phyloP scores from a whole-genome alignment of 1,140 invertebrate species.

The Brachionus calyciflorus region DNA sequence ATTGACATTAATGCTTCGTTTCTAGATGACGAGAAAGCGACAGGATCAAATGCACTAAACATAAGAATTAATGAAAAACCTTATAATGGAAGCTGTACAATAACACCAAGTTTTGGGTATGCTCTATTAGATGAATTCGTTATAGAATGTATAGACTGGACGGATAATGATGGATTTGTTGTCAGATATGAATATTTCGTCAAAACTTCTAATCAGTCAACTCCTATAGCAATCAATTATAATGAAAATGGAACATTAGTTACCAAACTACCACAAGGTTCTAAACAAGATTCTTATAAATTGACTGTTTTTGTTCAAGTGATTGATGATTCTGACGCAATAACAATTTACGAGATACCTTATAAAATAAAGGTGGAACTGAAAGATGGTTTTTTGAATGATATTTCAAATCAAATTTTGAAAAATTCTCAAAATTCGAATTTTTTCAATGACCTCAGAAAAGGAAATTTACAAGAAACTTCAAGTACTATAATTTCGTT shows the following conservation, averaged over 20 bases:
- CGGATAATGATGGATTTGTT: background rate
- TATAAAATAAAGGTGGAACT: background rate
- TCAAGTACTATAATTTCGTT: background rate
- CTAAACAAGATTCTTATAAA: background rate
- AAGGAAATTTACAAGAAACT: background rate
- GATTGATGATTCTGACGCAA: background rate
- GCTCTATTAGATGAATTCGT: background rate
- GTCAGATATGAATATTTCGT: slow-evolving; percentile 31
- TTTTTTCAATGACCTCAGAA: background rate
- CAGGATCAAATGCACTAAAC: background rate
- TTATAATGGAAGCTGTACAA: background rate
- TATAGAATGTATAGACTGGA: background rate
- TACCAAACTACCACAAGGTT: slow-evolving; percentile 6
- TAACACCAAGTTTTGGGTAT: background rate
- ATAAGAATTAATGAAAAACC: background rate
- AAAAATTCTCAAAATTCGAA: background rate
- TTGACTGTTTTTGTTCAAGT: slow-evolving; percentile 17
- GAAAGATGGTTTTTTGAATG: background rate
- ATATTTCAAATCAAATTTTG: background rate
- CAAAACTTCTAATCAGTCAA: background rate
- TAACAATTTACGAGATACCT: background rate
- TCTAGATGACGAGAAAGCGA: background rate
- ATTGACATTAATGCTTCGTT: background rate
- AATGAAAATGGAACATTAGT: background rate
- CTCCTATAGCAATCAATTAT: background rate